These are phyloP conservation scores for Autographa pulchrina DNA, from an alignment of 2,888 invertebrate species.

Conservation along the genomic window DNA sequence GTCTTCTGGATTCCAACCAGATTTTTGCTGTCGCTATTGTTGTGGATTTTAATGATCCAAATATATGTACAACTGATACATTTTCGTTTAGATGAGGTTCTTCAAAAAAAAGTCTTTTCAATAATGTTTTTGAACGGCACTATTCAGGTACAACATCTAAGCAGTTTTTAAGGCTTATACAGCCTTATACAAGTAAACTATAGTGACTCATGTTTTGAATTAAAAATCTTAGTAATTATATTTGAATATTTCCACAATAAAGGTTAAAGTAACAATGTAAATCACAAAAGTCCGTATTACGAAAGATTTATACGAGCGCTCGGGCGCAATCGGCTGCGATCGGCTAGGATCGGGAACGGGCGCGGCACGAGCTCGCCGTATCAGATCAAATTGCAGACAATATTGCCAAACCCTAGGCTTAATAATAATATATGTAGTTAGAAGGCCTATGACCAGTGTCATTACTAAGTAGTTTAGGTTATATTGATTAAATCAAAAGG, in stretches of 20 bases:
- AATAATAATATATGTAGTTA: slow-evolving; percentile 50
- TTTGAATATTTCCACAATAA: slow-evolving; percentile 61
- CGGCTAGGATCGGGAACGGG: slow-evolving; percentile 68
- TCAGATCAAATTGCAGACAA: slow-evolving; percentile 63
- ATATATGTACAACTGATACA: no score
- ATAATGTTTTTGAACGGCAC: no score
- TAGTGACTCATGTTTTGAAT: slow-evolving; percentile 10
- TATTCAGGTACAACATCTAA: not conserved
- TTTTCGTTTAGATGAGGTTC: no score
- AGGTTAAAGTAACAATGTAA: slow-evolving; percentile 63
- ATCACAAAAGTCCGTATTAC: slow-evolving; percentile 64
- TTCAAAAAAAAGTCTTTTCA: no score
- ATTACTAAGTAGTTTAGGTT: not conserved
- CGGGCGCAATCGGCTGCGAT: slow-evolving; percentile 61
- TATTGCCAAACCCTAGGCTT: slow-evolving; percentile 60
- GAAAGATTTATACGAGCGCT: slow-evolving; percentile 66
- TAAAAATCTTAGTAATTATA: slow-evolving; percentile 49
- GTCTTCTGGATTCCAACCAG: not conserved
- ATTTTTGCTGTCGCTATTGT: not conserved
- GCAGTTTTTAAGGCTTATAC: no score
- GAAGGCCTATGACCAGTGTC: slow-evolving; percentile 39
- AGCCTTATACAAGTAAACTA: not conserved
- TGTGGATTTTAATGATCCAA: not conserved
- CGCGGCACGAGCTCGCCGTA: slow-evolving; percentile 65
- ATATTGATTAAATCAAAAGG: not conserved